Base-by-base conservation (phyloP, 2,888 invertebrate species). In the Gari tellinella region DNA sequence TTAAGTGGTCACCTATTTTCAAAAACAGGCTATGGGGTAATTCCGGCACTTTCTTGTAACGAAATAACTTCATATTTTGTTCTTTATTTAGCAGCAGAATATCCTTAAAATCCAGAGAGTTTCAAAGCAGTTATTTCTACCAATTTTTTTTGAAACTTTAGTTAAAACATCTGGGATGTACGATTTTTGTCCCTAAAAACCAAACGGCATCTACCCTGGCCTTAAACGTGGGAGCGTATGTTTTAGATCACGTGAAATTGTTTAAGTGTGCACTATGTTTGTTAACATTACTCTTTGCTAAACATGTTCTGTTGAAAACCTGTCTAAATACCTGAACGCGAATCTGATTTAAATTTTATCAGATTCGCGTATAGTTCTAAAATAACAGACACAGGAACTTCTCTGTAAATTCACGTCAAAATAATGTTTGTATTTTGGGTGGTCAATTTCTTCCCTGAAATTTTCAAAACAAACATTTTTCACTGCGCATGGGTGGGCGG, bases 381-480 rank as follows among this genome's bases (percentile, higher is more conserved):
- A 80, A 78, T 75, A 75, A 72, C 66, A 75, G 62, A 57, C 66
- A 75, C 82, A 73, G 73, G 77, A 63, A 70, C 73, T 60, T 48
- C 65, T 67, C 60, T 63, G 64, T 67, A 78, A 62, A 78, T 69
- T 60, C 56, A 78, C 57, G 73, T 72, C 70, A 82, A 80, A 82
- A 79, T 57, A 72, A 40, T 88, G 86, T 86, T 88, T 88, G 83
- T 83, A 81, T 75, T 77, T 80, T 74, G 86, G 86, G 87, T 86
- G 88, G 88, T 86, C 88, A 88, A 80, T 84, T 85, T 84, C 84
- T 82, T 72, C 66, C 78, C 72, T 80, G 75, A 74, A 83, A 85
- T 84, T 85, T 88, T 86, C 81, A 78, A 88, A 87, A 87, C 83
- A 85, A 87, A 87, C 81, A 79, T 38, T 51, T 72, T 25, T 52